phyloP scores from a whole-genome alignment of 1,140 invertebrate genomes.

The Anadara kagoshimensis region DNA sequence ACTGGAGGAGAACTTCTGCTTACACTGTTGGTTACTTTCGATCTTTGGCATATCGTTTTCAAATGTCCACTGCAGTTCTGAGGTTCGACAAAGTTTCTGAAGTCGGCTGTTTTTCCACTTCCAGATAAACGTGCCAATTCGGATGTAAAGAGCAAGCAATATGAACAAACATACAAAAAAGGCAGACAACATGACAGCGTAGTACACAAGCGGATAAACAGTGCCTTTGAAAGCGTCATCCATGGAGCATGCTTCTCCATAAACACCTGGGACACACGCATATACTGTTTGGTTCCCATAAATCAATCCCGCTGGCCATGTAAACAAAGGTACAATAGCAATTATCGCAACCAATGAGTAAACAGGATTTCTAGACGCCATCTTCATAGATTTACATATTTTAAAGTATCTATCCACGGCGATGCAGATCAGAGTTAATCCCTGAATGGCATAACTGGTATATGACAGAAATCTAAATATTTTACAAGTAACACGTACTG shows the following conservation, averaged over 20 bases:
- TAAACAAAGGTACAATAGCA: not conserved
- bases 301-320: conserved; percentile 10
- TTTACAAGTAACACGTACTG: conserved; percentile 11
- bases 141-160: not conserved
- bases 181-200: not conserved
- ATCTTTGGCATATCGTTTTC: not conserved
- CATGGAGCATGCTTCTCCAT: conserved; percentile 3
- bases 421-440: conserved; percentile 17
- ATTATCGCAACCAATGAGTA: not conserved
- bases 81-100: not conserved
- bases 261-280: not conserved
- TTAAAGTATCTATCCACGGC: conserved; percentile 24
- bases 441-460: not conserved
- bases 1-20: not conserved
- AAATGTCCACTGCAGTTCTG: not conserved
- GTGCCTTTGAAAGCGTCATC: conserved; percentile 13
- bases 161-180: conserved; percentile 1
- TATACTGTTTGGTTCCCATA: conserved; percentile 8
- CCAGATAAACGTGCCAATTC: not conserved
- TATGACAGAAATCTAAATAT: conserved; percentile 7
- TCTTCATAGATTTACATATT: conserved; percentile 1
- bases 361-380: not conserved
- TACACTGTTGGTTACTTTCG: not conserved
- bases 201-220: conserved; percentile 1
- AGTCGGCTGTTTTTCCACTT: conserved; percentile 8